A percentile compares a stretch with the other conserved stretches of the same genome.
Evolutionary conservation across 1,140 invertebrate species (phyloP).

Genomic region (Ephestia elutella): DNA sequence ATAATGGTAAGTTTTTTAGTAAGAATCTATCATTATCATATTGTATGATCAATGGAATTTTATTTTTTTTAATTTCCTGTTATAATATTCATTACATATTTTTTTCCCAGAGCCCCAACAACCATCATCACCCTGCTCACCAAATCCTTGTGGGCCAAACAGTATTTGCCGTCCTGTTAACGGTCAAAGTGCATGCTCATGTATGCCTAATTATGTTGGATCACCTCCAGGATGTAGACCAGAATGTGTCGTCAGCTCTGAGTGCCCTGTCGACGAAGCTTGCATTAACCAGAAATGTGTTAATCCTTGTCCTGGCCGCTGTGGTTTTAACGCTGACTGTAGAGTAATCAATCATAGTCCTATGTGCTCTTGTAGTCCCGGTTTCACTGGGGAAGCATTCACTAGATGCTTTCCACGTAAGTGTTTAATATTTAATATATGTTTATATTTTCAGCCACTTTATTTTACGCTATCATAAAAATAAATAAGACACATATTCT

Average conservation of each 20-base stretch:
- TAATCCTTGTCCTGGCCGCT: constrained; percentile 81
- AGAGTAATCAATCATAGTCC: constrained; percentile 83
- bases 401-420: constrained; percentile 74
- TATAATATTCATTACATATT: not conserved
- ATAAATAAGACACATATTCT: not conserved
- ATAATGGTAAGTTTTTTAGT: constrained; percentile 47
- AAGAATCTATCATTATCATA: constrained; percentile 1
- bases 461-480: not conserved
- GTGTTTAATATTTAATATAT: no score
- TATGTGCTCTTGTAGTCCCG: constrained; percentile 71
- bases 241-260: constrained; percentile 81
- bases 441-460: not conserved
- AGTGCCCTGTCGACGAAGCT: constrained; percentile 79
- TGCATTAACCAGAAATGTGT: constrained; percentile 80
- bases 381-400: constrained; percentile 76
- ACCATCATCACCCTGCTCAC: constrained; percentile 75
- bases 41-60: constrained; percentile 47
- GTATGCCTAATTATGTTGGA: constrained; percentile 81
- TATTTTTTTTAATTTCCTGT: constrained; percentile 22
- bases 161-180: constrained; percentile 80
- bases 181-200: constrained; percentile 81
- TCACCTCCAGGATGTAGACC: constrained; percentile 83
- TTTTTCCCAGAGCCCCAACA: constrained; percentile 40
- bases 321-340: constrained; percentile 85
- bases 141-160: constrained; percentile 83